Evolutionary conservation across 2,888 invertebrate genomes (phyloP), one percentile per base, ranked within the genome.

Genomic region (Drosophila prostipennis): DNA sequence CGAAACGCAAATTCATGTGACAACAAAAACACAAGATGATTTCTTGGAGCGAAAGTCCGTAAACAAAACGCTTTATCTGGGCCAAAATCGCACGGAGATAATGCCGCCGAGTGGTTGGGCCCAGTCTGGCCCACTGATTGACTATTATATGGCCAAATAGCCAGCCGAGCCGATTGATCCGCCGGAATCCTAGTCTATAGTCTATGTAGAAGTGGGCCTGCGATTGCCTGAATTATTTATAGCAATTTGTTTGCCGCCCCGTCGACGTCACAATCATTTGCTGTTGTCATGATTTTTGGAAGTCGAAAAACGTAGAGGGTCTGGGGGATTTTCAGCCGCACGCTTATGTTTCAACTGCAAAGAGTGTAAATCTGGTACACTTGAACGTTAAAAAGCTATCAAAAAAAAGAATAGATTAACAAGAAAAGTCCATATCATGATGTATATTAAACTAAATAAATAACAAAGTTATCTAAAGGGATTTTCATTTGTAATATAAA

Each of bases 1-100:
- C 56, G 19, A 71, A 71, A 71, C 71, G 71, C 71, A 63, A 63
- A 71, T 71, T 71, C 71, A 70, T 67, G 53, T 46, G 48, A 34
- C 63, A 61, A 48, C 46, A 65, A 60, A 43, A n/a, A 11, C 14
- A 11, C 14, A 45, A 11, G 40, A 1, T 7, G 16, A 54, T 45
- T 43, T 59, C 43, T 60, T 64, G 55, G 4, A 19, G 29, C 61
- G 46, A 65, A 52, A 46, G 61, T 6, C 16, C 37, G 45, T 37
- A 59, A 61, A 59, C 61, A 61, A 58, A 57, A 37, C 34, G 37
- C 16, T 16, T 16, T 65, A 65, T 65, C 65, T 64, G 46, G 65
- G 64, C 65, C 23, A 37, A 37, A 13, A 53, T 36, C 59, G 13
- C 2, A 1, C n/a, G 32, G n/a, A 64, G 63, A 64, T 63, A 64